Conservation (phyloP, 2,888 invertebrate species). For the Microctonus brassicae region DNA sequence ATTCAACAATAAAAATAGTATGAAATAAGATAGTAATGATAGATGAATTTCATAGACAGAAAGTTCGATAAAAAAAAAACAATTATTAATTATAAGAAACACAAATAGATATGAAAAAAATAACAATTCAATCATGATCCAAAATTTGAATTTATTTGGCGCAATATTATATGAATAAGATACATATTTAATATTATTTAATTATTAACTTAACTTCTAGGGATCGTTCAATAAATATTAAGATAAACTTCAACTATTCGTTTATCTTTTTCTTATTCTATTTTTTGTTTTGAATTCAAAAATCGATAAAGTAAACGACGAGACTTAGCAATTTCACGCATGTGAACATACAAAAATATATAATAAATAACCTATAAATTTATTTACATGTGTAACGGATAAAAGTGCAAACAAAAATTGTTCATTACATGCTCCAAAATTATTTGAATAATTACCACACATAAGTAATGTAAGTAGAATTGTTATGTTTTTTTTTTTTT, state of each 20-base stretch:
- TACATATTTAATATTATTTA: neutral
- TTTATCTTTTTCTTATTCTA: neutral
- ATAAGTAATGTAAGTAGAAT: neutral
- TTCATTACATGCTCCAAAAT: neutral
- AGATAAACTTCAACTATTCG: neutral
- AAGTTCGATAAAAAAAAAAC: neutral
- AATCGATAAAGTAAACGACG: neutral
- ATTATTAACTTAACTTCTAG: slow-evolving; percentile 1
- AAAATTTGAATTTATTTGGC: slow-evolving; percentile 24
- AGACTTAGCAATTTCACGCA: neutral
- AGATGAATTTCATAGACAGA: neutral
- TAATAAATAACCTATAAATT: slow-evolving; percentile 24
- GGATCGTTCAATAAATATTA: slow-evolving; percentile 21
- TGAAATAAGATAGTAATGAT: neutral
- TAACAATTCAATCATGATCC: neutral
- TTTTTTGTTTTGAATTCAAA: neutral
- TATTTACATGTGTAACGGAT: neutral
- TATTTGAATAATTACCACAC: neutral
- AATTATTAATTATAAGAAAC: neutral
- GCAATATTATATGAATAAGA: slow-evolving; percentile 11
- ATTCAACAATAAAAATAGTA: slow-evolving; percentile 15
- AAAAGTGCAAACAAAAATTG: neutral
- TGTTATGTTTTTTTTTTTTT: neutral
- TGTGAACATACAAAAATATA: slow-evolving; percentile 4
- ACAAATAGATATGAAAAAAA: neutral